Conservation (phyloP, 2,113 vertebrate species). For the Cebidichthys violaceus region DNA sequence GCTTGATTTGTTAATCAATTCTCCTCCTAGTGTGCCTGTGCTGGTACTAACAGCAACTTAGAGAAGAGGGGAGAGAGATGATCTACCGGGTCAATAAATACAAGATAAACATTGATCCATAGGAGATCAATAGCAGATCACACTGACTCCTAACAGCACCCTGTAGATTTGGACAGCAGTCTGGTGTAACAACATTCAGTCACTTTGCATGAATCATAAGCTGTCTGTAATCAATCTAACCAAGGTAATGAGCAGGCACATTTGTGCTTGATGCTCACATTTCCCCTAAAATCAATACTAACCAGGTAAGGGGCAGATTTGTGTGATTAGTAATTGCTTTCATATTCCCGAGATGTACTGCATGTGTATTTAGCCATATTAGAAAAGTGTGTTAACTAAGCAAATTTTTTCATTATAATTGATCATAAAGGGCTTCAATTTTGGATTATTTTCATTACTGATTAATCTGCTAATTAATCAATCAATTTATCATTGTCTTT, state of each 20-base stretch:
- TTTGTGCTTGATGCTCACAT: conserved; percentile 20
- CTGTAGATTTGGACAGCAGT: conserved; percentile 27
- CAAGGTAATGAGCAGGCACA: background rate
- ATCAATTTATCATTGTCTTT: background rate
- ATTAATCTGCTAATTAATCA: background rate
- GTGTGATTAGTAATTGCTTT: background rate
- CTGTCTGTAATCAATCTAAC: conserved; percentile 6
- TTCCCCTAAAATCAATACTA: conserved; percentile 8
- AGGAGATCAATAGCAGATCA: conserved; percentile 54
- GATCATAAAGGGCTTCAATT: background rate
- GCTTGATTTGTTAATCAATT: conserved; percentile 75
- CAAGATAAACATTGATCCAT: conserved; percentile 62
- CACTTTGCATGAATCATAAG: background rate
- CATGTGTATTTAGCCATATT: background rate
- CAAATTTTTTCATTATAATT: background rate
- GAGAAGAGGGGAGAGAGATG: conserved; percentile 12
- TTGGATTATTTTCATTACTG: background rate
- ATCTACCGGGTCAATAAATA: conserved; percentile 54
- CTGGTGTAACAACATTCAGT: background rate
- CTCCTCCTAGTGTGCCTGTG: conserved; percentile 49
- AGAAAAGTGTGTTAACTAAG: background rate
- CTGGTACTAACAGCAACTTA: conserved; percentile 36
- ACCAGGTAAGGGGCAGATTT: conserved; percentile 1
- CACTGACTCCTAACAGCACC: conserved; percentile 25
- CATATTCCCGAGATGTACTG: background rate